These are phyloP conservation scores for Cataglyphis livida DNA, from an alignment of 2,888 invertebrate genomes.

Conservation along the genomic window DNA sequence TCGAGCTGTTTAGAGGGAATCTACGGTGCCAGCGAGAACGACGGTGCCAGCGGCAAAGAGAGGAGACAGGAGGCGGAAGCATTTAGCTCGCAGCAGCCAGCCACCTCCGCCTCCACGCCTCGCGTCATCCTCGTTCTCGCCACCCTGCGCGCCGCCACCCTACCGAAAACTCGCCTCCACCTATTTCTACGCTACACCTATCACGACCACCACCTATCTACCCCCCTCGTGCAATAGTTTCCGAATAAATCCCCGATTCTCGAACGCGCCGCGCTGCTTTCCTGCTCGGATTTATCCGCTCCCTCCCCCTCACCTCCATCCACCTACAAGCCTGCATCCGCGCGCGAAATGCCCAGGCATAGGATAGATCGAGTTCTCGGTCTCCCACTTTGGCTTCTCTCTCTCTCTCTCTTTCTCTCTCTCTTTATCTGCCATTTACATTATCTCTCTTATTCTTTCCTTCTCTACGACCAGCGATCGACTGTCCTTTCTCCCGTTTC, in stretches of 20 bases:
- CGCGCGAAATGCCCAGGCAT: slow-evolving; percentile 72
- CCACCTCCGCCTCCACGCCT: slow-evolving; percentile 25
- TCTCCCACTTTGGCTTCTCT: slow-evolving; percentile 54
- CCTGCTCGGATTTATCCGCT: slow-evolving; percentile 82
- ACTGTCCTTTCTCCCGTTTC: slow-evolving; percentile 27
- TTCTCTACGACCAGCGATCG: slow-evolving; percentile 46
- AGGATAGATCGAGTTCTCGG: slow-evolving; percentile 71
- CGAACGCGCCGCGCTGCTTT: slow-evolving; percentile 82
- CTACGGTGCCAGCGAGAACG: slow-evolving; percentile 66
- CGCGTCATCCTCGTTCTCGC: slow-evolving; percentile 62
- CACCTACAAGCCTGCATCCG: slow-evolving; percentile 73
- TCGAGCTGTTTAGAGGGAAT: slow-evolving; percentile 82
- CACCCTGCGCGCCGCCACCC: slow-evolving; percentile 50
- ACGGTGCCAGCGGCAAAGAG: slow-evolving; percentile 65
- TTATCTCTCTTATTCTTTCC: slow-evolving; percentile 51
- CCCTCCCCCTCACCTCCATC: slow-evolving; percentile 72
- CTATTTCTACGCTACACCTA: slow-evolving; percentile 65
- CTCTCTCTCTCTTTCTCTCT: slow-evolving; percentile 60
- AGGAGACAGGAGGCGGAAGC: slow-evolving; percentile 70
- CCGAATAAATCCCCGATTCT: slow-evolving; percentile 85
- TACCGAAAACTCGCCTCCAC: slow-evolving; percentile 68
- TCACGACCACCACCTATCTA: slow-evolving; percentile 60
- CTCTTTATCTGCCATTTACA: slow-evolving; percentile 56
- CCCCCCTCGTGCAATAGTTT: slow-evolving; percentile 81
- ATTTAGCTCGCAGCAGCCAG: slow-evolving; percentile 69